A percentile compares a stretch with the other conserved stretches of the same genome.
phyloP scores from a whole-genome alignment of 2,797 vertebrate species.

The Bovichtus diacanthus region DNA sequence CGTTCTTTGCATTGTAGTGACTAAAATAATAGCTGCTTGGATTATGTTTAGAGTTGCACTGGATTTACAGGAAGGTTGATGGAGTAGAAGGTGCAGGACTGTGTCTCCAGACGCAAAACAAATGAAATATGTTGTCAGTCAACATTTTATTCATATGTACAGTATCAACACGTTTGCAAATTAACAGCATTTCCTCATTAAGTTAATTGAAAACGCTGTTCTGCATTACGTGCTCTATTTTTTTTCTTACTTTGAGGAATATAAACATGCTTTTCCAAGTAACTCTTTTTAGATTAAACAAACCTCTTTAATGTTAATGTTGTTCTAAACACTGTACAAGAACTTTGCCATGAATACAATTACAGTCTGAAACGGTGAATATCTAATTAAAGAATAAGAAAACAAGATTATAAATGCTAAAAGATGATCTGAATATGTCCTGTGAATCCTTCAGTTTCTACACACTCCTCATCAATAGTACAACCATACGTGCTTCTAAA shows the following conservation, averaged over 20 bases:
- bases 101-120: background rate
- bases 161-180: background rate
- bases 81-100: too few species aligned
- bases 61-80: background rate
- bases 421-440: background rate
- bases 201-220: background rate
- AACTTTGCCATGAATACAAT: background rate
- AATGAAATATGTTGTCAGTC: background rate
- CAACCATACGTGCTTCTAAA: background rate
- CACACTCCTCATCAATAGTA: background rate
- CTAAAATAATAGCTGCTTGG: background rate
- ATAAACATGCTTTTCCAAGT: background rate
- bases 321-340: background rate
- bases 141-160: background rate
- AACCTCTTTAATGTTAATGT: background rate
- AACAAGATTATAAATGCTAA: conserved; percentile 1
- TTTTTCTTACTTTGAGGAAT: background rate
- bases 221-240: background rate
- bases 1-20: background rate
- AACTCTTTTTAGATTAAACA: background rate
- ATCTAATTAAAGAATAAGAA: conserved; percentile 4
- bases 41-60: background rate
- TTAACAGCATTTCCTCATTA: background rate
- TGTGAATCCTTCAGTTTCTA: background rate
- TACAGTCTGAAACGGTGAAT: background rate